Percentiles rank a stretch among this genome's conserved stretches.
These are phyloP conservation scores for Hedychridium roseum DNA, from an alignment of 2,888 invertebrate species.

Conservation along the genomic window DNA sequence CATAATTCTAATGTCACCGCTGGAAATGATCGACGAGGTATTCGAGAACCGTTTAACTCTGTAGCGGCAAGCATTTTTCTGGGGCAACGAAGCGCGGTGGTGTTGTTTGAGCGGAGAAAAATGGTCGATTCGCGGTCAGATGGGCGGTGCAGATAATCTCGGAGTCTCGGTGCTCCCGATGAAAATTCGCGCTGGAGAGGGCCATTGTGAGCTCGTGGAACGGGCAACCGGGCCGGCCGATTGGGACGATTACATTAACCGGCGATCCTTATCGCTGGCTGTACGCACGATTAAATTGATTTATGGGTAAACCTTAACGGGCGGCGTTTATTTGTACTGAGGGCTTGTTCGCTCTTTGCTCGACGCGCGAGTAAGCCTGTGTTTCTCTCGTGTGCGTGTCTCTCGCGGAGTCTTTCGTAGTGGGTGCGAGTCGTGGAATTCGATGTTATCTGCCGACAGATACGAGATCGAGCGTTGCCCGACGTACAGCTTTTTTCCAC, in stretches of 20 bases:
- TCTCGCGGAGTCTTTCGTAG: neutral
- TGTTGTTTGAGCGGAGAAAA: no score
- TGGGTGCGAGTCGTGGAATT: constrained; percentile 40
- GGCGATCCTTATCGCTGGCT: constrained; percentile 35
- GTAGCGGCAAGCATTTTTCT: no score
- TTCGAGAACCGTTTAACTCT: no score
- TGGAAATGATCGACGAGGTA: no score
- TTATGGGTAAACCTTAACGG: constrained; percentile 45
- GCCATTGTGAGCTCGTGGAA: neutral
- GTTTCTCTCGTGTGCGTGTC: constrained; percentile 5
- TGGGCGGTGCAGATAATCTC: no score
- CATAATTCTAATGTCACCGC: no score
- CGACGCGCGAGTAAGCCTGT: constrained; percentile 8
- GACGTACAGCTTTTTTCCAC: constrained; percentile 33
- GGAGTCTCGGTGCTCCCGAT: neutral
- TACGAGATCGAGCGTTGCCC: constrained; percentile 44
- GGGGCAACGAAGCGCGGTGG: no score
- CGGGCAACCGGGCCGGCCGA: constrained; percentile 7
- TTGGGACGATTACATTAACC: constrained; percentile 46
- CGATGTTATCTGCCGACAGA: constrained; percentile 47
- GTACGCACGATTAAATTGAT: constrained; percentile 54
- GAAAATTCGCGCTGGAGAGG: no score
- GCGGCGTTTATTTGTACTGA: constrained; percentile 38
- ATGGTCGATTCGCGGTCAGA: no score
- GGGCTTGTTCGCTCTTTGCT: constrained; percentile 14